A percentile compares a stretch with the other conserved stretches of the same genome.
Conservation (phyloP, 1,140 invertebrate genomes). For the Pachypsylla venusta region DNA sequence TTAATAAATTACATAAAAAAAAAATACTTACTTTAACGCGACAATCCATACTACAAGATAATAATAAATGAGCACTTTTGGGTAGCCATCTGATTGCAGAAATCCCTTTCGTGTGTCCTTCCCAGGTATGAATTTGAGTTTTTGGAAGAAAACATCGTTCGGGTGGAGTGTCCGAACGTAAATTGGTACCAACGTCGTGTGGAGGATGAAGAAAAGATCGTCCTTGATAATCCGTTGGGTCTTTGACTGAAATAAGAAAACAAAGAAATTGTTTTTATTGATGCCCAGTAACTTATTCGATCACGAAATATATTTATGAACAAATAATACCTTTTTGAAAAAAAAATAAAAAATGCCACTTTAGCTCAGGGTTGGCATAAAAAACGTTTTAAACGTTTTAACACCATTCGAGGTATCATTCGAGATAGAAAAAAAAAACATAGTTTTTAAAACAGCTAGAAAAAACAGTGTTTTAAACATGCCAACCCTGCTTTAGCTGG, state of each 20-base stretch:
- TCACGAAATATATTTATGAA: neutral
- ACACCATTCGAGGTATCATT: too few relatives aligned
- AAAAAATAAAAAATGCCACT: too few relatives aligned
- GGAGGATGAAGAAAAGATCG: slow-evolving; percentile 87
- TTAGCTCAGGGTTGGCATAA: too few relatives aligned
- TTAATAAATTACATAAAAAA: too few relatives aligned
- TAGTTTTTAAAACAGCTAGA: too few relatives aligned
- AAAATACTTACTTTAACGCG: slow-evolving; percentile 63
- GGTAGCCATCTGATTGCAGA: slow-evolving; percentile 94
- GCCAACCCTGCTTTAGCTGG: too few relatives aligned
- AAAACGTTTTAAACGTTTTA: too few relatives aligned
- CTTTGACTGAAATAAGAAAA: slow-evolving; percentile 58
- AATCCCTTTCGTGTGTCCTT: slow-evolving; percentile 94
- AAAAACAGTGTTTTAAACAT: too few relatives aligned
- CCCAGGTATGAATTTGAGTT: slow-evolving; percentile 90
- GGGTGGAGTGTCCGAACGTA: slow-evolving; percentile 79
- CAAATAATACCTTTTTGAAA: too few relatives aligned
- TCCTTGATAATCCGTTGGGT: slow-evolving; percentile 90
- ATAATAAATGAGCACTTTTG: slow-evolving; percentile 77
- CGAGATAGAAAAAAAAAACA: too few relatives aligned
- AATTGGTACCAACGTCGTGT: slow-evolving; percentile 89
- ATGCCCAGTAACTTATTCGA: too few relatives aligned
- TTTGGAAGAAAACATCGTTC: slow-evolving; percentile 96
- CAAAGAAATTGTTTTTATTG: too few relatives aligned
- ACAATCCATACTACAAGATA: slow-evolving; percentile 94